Evolutionary conservation across 2,888 invertebrate species (phyloP).

Genomic region (Acanthacorydalis orientalis): DNA sequence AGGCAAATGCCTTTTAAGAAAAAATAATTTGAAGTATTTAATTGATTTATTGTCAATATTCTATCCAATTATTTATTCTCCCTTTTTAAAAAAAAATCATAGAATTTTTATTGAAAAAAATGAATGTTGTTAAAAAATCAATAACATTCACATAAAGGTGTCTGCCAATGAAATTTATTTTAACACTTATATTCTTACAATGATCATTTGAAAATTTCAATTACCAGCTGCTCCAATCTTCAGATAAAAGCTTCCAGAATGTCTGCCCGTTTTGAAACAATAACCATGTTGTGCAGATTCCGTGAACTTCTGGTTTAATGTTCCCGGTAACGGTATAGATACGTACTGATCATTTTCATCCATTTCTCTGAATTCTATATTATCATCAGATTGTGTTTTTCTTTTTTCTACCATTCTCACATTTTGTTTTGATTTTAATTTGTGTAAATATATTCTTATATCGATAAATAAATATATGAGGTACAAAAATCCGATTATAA

Average conservation of each 20-base stretch:
- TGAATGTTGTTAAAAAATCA: conserved; percentile 1
- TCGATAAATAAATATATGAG: conserved; percentile 42
- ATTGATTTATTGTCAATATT: too few species aligned
- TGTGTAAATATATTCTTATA: conserved; percentile 37
- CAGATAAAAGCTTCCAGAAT: conserved; percentile 56
- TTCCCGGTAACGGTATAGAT: conserved; percentile 24
- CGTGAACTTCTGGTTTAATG: conserved; percentile 12
- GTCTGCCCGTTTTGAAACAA: conserved; percentile 48
- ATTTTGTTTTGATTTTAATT: conserved; percentile 18
- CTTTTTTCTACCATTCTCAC: not conserved
- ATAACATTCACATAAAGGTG: conserved; percentile 1
- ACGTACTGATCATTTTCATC: conserved; percentile 18
- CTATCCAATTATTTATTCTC: too few species aligned
- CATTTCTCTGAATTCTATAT: conserved; percentile 16
- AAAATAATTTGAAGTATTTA: too few species aligned
- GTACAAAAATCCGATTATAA: conserved; percentile 39
- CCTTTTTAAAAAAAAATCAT: too few species aligned
- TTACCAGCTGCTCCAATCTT: conserved; percentile 57
- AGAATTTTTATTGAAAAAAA: too few species aligned
- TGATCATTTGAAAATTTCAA: conserved; percentile 6
- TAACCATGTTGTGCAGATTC: conserved; percentile 35
- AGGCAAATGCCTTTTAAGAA: too few species aligned
- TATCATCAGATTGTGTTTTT: not conserved
- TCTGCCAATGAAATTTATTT: not conserved
- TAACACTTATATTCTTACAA: not conserved